These are phyloP conservation scores for Drosophila ironensis DNA, from an alignment of 1,140 invertebrate genomes.

Conservation along the genomic window DNA sequence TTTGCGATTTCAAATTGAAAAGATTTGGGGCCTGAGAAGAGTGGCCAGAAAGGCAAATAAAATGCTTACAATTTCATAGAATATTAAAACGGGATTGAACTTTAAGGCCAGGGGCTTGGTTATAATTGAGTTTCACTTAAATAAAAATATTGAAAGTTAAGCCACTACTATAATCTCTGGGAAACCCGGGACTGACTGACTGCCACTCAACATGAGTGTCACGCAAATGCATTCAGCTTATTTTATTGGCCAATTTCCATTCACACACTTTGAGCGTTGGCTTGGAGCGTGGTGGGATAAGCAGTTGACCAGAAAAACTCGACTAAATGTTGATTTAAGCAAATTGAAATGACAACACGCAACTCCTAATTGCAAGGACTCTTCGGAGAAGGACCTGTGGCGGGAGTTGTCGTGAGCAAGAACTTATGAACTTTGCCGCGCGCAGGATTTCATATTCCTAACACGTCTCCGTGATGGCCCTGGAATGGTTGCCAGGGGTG, in stretches of 20 bases:
- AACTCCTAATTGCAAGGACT: constrained; percentile 39
- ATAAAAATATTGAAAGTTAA: background rate
- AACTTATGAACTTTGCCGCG: constrained; percentile 22
- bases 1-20: constrained; percentile 11
- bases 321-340: constrained; percentile 49
- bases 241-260: constrained; percentile 56
- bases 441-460: constrained; percentile 27
- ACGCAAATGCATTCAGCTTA: constrained; percentile 73
- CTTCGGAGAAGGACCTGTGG: background rate
- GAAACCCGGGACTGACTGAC: constrained; percentile 1
- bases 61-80: too few relatives aligned
- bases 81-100: too few relatives aligned
- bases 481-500: background rate
- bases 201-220: constrained; percentile 58
- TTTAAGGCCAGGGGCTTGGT: too few relatives aligned
- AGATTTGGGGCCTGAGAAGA: background rate
- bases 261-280: constrained; percentile 24
- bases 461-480: constrained; percentile 8
- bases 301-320: constrained; percentile 23
- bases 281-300: background rate
- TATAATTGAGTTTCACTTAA: constrained; percentile 7
- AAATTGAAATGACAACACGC: constrained; percentile 54
- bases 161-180: too few relatives aligned
- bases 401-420: background rate
- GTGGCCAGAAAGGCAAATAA: background rate